Conservation (phyloP, 1,140 invertebrate species). For the Chelonus insularis region DNA sequence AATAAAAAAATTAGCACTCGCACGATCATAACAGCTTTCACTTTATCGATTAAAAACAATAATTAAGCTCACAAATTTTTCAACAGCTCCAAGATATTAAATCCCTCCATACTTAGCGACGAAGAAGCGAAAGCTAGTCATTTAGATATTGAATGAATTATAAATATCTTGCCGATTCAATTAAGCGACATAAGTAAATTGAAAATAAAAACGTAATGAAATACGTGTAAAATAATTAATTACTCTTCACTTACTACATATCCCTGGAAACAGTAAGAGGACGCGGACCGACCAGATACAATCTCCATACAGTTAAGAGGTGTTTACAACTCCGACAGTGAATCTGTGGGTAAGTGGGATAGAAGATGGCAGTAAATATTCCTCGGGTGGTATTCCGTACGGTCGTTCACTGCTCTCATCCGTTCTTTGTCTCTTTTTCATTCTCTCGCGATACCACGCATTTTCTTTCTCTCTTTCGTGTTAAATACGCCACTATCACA, state of each 20-base stretch:
- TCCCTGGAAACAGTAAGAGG: constrained; percentile 28
- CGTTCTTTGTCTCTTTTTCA: constrained; percentile 33
- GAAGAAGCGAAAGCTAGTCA: too few relatives aligned
- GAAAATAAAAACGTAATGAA: neutral
- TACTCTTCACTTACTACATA: constrained; percentile 27
- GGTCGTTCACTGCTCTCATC: constrained; percentile 34
- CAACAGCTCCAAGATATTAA: too few relatives aligned
- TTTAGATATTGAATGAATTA: too few relatives aligned
- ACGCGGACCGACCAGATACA: constrained; percentile 47
- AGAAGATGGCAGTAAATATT: constrained; percentile 63
- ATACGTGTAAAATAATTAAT: constrained; percentile 26
- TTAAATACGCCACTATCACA: constrained; percentile 15
- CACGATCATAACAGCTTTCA: too few relatives aligned
- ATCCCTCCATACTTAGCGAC: too few relatives aligned
- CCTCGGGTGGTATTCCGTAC: constrained; percentile 42
- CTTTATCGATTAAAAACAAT: too few relatives aligned
- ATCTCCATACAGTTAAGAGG: constrained; percentile 60
- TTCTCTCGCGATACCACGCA: constrained; percentile 30
- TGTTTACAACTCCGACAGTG: constrained; percentile 61
- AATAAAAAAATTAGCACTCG: too few relatives aligned
- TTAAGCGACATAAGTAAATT: neutral
- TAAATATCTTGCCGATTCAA: too few relatives aligned
- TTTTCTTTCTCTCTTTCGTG: constrained; percentile 25
- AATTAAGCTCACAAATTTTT: too few relatives aligned
- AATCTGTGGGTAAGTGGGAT: constrained; percentile 60